Evolutionary conservation across 2,113 vertebrate genomes (phyloP), one percentile per base, ranked within the genome.

Genomic region (Stegastes partitus): DNA sequence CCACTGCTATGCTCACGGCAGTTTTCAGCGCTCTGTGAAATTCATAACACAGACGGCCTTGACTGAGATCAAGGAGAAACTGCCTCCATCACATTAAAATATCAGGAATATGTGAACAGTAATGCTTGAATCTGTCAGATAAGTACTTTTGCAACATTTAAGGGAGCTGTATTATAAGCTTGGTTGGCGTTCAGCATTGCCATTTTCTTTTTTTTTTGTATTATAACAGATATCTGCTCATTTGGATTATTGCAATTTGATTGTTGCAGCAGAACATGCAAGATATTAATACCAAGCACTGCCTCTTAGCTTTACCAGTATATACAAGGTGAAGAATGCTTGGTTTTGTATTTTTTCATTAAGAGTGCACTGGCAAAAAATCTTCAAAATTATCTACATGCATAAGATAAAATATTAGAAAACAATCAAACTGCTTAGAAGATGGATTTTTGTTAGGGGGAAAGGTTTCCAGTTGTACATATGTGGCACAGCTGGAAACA

Each of bases 1-100:
- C 79, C 31, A 31, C 71, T 37, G 57, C 70, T 81, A 42, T 18
- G 74, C 91, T 85, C 61, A 54, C 76, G 87, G 91, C 85, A 69
- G 18, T 73, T 87, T 85, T 69, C 55, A 56, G 68, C 42, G 8
- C 66, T 80, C 34, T 28, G 57, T 67, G 54, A 80, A 66, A 83
- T 66, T 85, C 63, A 55, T 50, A 73, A 77, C 55, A 72, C 58
- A 82, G 50, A 68, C 25, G 1, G 81, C 82, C 77, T 81, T 84
- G 64, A 71, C 80, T 65, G 72, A 78, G 81, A 77, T 86, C 69
- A 85, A 80, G 80, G 86, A 84, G 58, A 65, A 74, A 54, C 56
- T 14, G 73, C 75, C 49, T 76, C 72, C 37, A n/a, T 67, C 47
- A 57, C 70, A 70, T 78, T 83, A 50, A 83, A 74, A 88, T 68